These are phyloP conservation scores for Matsumyia berberina DNA, from an alignment of 2,888 invertebrate species.

Conservation along the genomic window DNA sequence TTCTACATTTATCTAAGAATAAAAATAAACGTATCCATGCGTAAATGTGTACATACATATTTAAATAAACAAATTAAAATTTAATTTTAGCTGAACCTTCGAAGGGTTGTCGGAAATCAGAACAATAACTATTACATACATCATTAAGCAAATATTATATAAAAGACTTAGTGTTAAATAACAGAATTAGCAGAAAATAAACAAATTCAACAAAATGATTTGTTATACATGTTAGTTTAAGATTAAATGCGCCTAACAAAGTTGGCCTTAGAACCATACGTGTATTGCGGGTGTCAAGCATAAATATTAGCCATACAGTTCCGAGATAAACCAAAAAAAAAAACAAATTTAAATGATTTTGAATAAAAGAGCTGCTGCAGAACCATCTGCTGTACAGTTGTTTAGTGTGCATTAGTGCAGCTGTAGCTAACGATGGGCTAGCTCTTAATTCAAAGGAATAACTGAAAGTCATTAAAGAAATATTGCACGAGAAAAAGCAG, in stretches of 20 bases:
- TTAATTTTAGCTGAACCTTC: not conserved
- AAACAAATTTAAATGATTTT: slow-evolving; percentile 17
- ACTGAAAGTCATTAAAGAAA: not conserved
- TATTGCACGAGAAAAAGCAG: not conserved
- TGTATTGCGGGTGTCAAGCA: not conserved
- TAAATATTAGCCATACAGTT: not conserved
- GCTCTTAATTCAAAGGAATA: not conserved
- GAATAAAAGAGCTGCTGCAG: slow-evolving; percentile 47
- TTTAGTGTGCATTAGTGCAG: slow-evolving; percentile 17
- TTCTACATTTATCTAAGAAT: too few relatives aligned
- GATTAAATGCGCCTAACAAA: not conserved
- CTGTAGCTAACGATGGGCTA: slow-evolving; percentile 22
- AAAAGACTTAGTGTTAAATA: not conserved
- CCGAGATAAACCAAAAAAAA: not conserved
- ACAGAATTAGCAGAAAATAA: not conserved
- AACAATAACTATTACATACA: not conserved
- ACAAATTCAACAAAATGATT: slow-evolving; percentile 2
- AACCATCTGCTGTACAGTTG: slow-evolving; percentile 26
- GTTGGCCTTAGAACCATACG: not conserved
- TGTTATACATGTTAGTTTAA: slow-evolving; percentile 1
- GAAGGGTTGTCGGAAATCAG: not conserved
- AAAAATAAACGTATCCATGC: not conserved
- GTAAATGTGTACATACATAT: not conserved
- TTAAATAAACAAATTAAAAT: not conserved
- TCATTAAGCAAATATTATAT: not conserved